A percentile compares a stretch with the other conserved stretches of the same genome.
phyloP scores from a whole-genome alignment of 2,113 vertebrate species.

The Cygnus buccinator region DNA sequence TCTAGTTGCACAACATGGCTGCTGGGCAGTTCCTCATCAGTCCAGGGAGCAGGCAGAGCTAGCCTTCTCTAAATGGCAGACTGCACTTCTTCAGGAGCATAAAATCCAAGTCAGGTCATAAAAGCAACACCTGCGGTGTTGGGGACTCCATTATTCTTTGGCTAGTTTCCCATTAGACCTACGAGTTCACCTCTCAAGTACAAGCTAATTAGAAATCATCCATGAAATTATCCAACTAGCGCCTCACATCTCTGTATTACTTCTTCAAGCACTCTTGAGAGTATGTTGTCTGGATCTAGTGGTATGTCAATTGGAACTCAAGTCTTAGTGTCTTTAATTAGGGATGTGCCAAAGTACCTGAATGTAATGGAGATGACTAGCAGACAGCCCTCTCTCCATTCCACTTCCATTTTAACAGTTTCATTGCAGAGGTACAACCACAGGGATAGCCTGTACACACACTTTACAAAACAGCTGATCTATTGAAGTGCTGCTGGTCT shows the following conservation, averaged over 20 bases:
- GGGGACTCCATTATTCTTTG: neutral
- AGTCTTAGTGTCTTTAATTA: constrained; percentile 53
- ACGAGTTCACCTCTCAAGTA: constrained; percentile 50
- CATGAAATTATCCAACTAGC: constrained; percentile 42
- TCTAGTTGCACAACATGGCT: neutral
- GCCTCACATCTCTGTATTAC: constrained; percentile 1
- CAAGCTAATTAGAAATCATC: constrained; percentile 50
- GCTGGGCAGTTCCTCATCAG: neutral
- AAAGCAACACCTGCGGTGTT: neutral
- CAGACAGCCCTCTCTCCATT: neutral
- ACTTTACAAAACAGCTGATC: neutral
- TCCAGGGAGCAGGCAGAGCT: neutral
- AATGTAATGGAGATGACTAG: constrained; percentile 18
- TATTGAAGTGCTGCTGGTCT: neutral
- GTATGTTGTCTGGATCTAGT: neutral
- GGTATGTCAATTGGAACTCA: constrained; percentile 61
- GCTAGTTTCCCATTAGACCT: neutral
- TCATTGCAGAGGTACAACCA: constrained; percentile 25
- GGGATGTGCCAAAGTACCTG: constrained; percentile 61
- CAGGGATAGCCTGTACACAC: neutral
- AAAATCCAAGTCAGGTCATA: neutral
- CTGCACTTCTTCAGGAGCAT: neutral
- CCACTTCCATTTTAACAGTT: neutral
- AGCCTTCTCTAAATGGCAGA: neutral
- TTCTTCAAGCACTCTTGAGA: constrained; percentile 61